These are phyloP conservation scores for Tangara arthus DNA, from an alignment of 2,797 vertebrate genomes.

Conservation along the genomic window DNA sequence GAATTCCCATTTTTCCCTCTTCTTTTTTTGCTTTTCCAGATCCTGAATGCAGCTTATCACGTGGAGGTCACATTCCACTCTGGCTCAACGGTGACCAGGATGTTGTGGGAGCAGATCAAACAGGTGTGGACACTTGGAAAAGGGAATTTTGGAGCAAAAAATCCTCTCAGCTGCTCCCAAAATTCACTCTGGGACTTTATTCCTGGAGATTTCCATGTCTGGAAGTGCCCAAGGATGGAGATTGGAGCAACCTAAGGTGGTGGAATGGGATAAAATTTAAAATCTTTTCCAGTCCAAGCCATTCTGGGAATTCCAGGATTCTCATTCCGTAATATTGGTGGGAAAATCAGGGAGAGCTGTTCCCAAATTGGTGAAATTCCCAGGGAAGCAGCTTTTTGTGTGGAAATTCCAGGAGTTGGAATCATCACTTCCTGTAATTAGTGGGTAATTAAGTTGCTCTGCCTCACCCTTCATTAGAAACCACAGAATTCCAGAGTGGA, in stretches of 20 bases:
- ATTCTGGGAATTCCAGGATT: not conserved
- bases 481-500: not conserved
- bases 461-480: not conserved
- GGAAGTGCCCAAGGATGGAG: not conserved
- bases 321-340: accelerated
- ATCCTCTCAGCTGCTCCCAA: not conserved
- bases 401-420: not conserved
- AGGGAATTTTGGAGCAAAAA: not conserved
- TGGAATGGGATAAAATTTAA: not conserved
- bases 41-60: slow-evolving; percentile 96
- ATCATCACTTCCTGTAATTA: not conserved
- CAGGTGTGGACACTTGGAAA: slow-evolving; percentile 76
- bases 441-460: not conserved
- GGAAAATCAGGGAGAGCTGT: not conserved
- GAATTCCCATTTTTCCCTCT: not conserved
- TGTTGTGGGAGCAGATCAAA: slow-evolving; percentile 98
- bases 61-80: slow-evolving; percentile 98
- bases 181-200: not conserved
- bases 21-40: slow-evolving; percentile 72
- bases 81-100: slow-evolving; percentile 90
- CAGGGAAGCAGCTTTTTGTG: not conserved
- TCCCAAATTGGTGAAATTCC: not conserved
- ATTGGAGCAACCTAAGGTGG: not conserved
- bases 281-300: not conserved
- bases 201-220: not conserved